Base-by-base conservation (phyloP, 1,140 invertebrate species). In the Megalonaias nervosa region DNA sequence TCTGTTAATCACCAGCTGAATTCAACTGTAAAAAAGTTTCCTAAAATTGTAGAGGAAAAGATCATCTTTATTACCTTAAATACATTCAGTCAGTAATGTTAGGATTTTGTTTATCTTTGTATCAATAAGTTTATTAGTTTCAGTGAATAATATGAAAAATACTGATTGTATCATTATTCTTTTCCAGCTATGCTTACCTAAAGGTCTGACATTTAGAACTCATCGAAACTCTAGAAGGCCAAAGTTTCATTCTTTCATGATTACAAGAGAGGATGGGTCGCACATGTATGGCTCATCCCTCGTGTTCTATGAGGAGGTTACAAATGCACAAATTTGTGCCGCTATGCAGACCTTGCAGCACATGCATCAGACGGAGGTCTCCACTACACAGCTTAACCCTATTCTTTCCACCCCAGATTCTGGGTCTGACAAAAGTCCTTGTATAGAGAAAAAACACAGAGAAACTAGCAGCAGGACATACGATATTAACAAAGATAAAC, bases 181-280 rank as follows among this genome's bases (percentile, higher is more conserved):
- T 79, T 92, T 91, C 71, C 91, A 98, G 96, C 93, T 99, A 56
- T 98, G 96, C 90, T 92, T 99, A 86, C 98, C 98, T 59, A 95
- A 95, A 90, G 98, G 98, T 66, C 91, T 99, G 21, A 94, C 95
- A 84, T 99, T 99, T 92, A 94, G 96, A 71, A 99, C 97, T 9
- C 97, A 99, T 90, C 97, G 97, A 90, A 95, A 98, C 90, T 93
- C 94, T 66, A 93, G 97, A 78, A 94, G 96, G 81, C 95, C 97
- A 19, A 93, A 93, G 81, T 99, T 99, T 92, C 98, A 99, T 91
- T 97, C 97, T 67, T 99, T 99, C 93, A 94, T 99, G 14, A 97
- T 99, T 64, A 99, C 98, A 23, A 94, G 95, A 86, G 97, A 99
- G 92, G 97, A 99, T 94, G 98, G 98, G 65, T 95, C 95, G 78